Evolutionary conservation across 2,888 invertebrate genomes (phyloP), one percentile per base, ranked within the genome.

Genomic region (Chloroclysta siterata): DNA sequence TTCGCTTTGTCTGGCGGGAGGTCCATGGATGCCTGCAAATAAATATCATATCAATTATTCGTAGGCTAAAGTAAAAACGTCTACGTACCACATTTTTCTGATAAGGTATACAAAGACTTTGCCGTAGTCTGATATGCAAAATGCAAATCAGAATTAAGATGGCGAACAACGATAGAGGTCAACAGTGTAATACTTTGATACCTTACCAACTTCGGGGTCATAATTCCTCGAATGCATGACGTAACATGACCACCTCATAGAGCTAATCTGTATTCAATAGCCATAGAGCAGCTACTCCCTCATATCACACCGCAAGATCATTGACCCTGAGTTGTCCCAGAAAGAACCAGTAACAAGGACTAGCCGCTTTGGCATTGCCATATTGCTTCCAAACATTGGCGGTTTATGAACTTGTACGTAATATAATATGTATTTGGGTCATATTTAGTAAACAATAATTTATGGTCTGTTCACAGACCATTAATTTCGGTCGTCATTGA

Each of bases 1-100:
- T 99, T 99, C 78, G 99, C 98, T 92, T 99, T 99, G 93, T 99
- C 99, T 41, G 99, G 98, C 22, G 99, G 99, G 74, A 99, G 94
- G 90, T 99, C 99, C 99, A 99, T 99, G 67, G 98, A 98, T 58
- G 98, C 98, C 99, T 99, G 94, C 7, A 95, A 95, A 64, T 68
- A 77, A 71, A n/a, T 6, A 50, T 42, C 1, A 2, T 39, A 33
- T 39, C 33, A 33, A 33, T 33, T 33, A 33, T 22, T 22, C 22
- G 22, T 22, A n/a, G n/a, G n/a, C n/a, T n/a, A n/a, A n/a, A n/a
- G n/a, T n/a, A n/a, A n/a, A n/a, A n/a, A n/a, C n/a, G n/a, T n/a
- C n/a, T n/a, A n/a, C n/a, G n/a, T n/a, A n/a, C n/a, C n/a, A n/a
- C n/a, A n/a, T n/a, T n/a, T n/a, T 22, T 22, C 22, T 22, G 22